Base-by-base conservation (phyloP, 2,888 invertebrate species). In the Drepanosiphum platanoidis region DNA sequence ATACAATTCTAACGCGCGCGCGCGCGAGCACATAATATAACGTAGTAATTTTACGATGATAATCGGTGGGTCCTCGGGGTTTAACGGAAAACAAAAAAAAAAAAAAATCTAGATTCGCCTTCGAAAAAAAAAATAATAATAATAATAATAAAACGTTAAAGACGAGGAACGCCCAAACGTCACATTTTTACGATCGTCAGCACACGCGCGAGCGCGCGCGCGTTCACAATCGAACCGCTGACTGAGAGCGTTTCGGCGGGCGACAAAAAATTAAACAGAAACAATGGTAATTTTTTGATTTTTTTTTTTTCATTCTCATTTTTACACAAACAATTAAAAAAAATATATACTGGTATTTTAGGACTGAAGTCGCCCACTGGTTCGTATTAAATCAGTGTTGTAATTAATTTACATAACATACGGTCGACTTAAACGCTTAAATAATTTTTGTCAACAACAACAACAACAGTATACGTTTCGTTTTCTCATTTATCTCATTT, bases 141-240 rank as follows among this genome's bases (percentile, higher is more conserved):
- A n/a, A n/a, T n/a, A n/a, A n/a, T n/a, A n/a, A n/a, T n/a, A n/a
- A n/a, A 46, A 46, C 1, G 18, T 52, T 7, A 22, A 52, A 52
- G 15, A 46, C 68, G n/a, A 79, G 9, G 9, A 79, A 79, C 32
- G 36, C 22, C 39, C 77, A 15, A 64, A 78, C 77, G 64, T 64
- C 30, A 64, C 30, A 32, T 32, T 79, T 79, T 79, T 68, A 79
- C 79, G 79, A 46, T n/a, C 22, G 78, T 78, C 78, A 78, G 78
- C 78, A 66, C 78, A 11, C 13, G 42, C 18, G 18, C 22, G n/a
- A 15, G 87, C 78, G 7, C 13, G 42, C 18, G 18, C 22, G n/a
- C n/a, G 87, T 98, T 98, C 89, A 98, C 98, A 0, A 93, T 96
- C 0, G 92, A 95, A 89, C 97, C 97, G 22, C 90, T 98, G 71